Evolutionary conservation across 2,113 vertebrate genomes (phyloP).

Genomic region (Ictalurus punctatus): DNA sequence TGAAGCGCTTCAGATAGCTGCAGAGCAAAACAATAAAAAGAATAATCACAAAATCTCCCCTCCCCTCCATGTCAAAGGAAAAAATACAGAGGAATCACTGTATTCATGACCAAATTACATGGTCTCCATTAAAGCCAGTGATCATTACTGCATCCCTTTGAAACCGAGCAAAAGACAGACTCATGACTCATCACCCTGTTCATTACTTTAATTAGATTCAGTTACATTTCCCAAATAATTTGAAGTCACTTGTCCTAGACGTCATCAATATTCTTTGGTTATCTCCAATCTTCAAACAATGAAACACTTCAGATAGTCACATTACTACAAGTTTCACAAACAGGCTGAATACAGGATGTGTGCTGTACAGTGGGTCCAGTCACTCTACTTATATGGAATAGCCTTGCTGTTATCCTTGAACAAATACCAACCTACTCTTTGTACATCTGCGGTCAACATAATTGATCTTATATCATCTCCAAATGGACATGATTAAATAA

Average conservation of each 20-base stretch:
- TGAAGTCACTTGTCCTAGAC: background rate
- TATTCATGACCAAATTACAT: background rate
- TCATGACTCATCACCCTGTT: background rate
- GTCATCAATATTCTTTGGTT: background rate
- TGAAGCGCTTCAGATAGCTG: constrained; percentile 97
- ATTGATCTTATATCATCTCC: background rate
- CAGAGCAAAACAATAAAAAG: constrained; percentile 10
- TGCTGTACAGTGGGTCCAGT: background rate
- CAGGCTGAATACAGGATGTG: background rate
- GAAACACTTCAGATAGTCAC: background rate
- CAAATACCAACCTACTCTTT: background rate
- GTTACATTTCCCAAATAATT: background rate
- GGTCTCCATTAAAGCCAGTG: background rate
- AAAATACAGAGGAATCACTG: background rate
- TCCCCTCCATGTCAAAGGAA: too few relatives aligned
- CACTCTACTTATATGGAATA: background rate
- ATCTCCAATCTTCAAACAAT: background rate
- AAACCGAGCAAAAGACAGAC: background rate
- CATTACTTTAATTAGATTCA: background rate
- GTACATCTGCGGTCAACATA: background rate
- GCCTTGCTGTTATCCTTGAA: background rate
- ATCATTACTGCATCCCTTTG: background rate
- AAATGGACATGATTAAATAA: constrained; percentile 19
- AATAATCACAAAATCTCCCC: background rate
- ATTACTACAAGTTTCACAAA: background rate